phyloP scores from a whole-genome alignment of 1,140 invertebrate species.

The Monochamus saltuarius region DNA sequence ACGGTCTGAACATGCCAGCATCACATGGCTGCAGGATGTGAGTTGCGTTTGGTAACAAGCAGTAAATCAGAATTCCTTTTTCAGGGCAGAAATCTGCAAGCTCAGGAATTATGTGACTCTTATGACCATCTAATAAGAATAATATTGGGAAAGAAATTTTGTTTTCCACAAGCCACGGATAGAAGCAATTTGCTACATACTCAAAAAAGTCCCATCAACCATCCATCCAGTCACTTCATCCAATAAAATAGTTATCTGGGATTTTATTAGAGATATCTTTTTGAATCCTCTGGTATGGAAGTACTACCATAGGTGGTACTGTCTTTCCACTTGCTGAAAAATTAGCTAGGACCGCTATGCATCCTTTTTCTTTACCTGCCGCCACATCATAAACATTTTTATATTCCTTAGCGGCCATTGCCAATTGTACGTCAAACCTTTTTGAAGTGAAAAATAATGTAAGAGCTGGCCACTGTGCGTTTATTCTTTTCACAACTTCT shows the following conservation, averaged over 20 bases:
- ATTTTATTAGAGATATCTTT: too few species aligned
- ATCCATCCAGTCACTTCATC: conserved; percentile 53
- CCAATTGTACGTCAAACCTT: too few species aligned
- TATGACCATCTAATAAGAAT: conserved; percentile 25
- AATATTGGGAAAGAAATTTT: conserved; percentile 12
- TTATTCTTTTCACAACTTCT: too few species aligned
- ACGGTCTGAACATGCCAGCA: not conserved
- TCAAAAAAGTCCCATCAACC: conserved; percentile 49
- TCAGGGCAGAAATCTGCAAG: conserved; percentile 13
- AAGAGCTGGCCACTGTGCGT: too few species aligned
- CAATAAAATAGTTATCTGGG: conserved; percentile 45
- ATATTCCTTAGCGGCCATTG: too few species aligned
- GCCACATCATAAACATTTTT: conserved; percentile 39
- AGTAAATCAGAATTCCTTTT: conserved; percentile 3
- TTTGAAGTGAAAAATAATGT: too few species aligned
- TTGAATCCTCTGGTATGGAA: too few species aligned
- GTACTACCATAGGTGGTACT: conserved; percentile 28
- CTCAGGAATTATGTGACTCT: conserved; percentile 12
- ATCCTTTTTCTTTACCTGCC: conserved; percentile 35
- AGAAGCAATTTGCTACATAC: conserved; percentile 50
- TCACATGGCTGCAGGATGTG: conserved; percentile 7
- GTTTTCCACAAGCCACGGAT: conserved; percentile 39
- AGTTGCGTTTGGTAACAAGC: conserved; percentile 10
- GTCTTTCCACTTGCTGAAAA: conserved; percentile 39
- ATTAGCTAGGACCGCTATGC: conserved; percentile 16